Evolutionary conservation across 2,797 vertebrate genomes (phyloP).

Genomic region (Ptychadena robeensis): DNA sequence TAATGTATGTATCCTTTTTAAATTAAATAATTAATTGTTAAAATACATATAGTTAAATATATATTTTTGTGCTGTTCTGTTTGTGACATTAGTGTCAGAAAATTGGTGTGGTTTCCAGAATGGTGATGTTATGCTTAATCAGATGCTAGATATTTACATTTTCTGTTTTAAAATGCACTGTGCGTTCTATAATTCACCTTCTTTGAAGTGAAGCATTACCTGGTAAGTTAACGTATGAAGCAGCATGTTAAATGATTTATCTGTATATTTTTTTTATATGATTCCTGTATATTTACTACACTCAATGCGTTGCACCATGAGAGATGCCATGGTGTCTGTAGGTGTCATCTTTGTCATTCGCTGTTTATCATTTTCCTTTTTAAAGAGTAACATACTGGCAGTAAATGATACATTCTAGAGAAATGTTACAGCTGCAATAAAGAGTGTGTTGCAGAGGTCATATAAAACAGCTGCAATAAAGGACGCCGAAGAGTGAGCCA

Average conservation of each 20-base stretch:
- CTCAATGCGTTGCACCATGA: conserved; percentile 35
- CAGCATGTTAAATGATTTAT: not conserved
- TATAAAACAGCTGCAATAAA: not conserved
- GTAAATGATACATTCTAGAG: not conserved
- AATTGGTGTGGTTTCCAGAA: too few relatives aligned
- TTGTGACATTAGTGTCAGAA: too few relatives aligned
- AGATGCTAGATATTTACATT: not conserved
- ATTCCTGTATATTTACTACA: conserved; percentile 17
- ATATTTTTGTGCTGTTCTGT: too few relatives aligned
- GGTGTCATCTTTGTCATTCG: not conserved
- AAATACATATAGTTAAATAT: too few relatives aligned
- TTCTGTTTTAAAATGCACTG: not conserved
- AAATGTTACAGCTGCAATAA: not conserved
- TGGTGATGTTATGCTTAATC: not conserved
- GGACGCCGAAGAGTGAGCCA: not conserved
- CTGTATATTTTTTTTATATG: conserved; percentile 25
- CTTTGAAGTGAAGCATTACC: not conserved
- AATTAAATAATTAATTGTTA: too few relatives aligned
- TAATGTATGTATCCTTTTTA: too few relatives aligned
- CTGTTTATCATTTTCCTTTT: not conserved
- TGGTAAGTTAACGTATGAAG: not conserved
- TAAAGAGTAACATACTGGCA: not conserved
- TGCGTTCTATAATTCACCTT: not conserved
- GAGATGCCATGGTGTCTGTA: too few relatives aligned
- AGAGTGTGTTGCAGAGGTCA: not conserved